Evolutionary conservation across 2,797 vertebrate genomes (phyloP).

Genomic region (Phataginus tetradactyla): DNA sequence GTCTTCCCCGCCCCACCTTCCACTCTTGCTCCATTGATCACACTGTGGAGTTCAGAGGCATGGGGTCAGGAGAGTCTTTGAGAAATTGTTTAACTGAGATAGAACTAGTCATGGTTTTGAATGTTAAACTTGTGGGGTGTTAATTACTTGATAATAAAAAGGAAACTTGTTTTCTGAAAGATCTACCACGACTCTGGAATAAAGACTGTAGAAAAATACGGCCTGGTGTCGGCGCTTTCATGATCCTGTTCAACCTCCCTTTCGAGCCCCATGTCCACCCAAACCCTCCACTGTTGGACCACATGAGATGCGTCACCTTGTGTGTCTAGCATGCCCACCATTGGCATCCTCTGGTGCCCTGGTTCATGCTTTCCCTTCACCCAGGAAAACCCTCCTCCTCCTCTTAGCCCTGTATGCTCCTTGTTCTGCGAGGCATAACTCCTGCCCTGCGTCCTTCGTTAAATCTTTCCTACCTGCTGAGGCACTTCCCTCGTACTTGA

Average conservation of each 20-base stretch:
- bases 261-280: too few relatives aligned
- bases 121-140: background rate
- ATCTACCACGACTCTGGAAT: background rate
- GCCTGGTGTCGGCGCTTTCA: background rate
- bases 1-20: background rate
- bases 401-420: background rate
- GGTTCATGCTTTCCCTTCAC: background rate
- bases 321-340: background rate
- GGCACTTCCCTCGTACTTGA: rapidly evolving
- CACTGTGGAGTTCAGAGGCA: background rate
- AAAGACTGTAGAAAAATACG: background rate
- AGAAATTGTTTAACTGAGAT: background rate
- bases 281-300: background rate
- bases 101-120: background rate
- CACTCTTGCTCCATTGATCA: rapidly evolving
- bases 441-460: too few relatives aligned
- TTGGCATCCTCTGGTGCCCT: background rate
- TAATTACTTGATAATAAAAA: constrained; percentile 10
- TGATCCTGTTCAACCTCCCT: background rate
- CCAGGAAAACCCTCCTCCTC: background rate
- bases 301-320: background rate
- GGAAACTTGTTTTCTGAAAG: background rate
- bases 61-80: background rate
- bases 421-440: background rate
- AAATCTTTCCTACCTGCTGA: too few relatives aligned